Conservation (phyloP, 2,888 invertebrate species). For the Tineola bisselliella region DNA sequence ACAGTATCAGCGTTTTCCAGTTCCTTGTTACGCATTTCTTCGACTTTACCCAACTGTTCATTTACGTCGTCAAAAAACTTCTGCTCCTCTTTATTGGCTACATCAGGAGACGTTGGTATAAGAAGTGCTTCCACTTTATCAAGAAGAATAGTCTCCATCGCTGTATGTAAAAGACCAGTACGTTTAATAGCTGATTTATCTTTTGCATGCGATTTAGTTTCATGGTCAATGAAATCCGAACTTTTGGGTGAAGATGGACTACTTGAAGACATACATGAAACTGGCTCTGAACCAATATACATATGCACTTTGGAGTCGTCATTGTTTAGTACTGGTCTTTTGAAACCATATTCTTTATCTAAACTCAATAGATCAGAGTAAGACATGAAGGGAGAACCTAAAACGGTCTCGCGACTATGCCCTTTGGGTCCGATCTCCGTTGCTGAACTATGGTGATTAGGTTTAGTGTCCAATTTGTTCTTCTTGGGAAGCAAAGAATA, state of each 20-base stretch:
- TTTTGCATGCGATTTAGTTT: conserved; percentile 30
- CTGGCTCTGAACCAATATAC: conserved; percentile 61
- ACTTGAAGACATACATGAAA: conserved; percentile 47
- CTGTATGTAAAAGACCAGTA: conserved; percentile 57
- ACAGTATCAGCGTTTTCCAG: conserved; percentile 17
- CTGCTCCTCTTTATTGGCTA: conserved; percentile 26
- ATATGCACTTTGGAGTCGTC: conserved; percentile 48
- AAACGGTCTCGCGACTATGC: conserved; percentile 53
- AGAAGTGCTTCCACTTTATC: conserved; percentile 60
- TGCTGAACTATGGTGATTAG: conserved; percentile 47
- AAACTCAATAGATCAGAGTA: conserved; percentile 50
- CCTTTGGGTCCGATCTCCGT: conserved; percentile 49
- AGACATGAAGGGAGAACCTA: conserved; percentile 64
- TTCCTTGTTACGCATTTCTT: conserved; percentile 22
- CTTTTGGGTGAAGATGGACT: conserved; percentile 32
- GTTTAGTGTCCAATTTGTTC: conserved; percentile 36
- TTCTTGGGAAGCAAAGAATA: conserved; percentile 52
- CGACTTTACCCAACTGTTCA: conserved; percentile 44
- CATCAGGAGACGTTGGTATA: conserved; percentile 45
- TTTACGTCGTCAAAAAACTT: conserved; percentile 54
- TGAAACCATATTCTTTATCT: conserved; percentile 34
- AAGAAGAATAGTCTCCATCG: conserved; percentile 66
- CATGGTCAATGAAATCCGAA: conserved; percentile 28
- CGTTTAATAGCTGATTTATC: conserved; percentile 34
- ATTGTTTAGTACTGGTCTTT: conserved; percentile 41